Conservation (phyloP, 2,797 vertebrate species). For the Cichlasoma orientale region DNA sequence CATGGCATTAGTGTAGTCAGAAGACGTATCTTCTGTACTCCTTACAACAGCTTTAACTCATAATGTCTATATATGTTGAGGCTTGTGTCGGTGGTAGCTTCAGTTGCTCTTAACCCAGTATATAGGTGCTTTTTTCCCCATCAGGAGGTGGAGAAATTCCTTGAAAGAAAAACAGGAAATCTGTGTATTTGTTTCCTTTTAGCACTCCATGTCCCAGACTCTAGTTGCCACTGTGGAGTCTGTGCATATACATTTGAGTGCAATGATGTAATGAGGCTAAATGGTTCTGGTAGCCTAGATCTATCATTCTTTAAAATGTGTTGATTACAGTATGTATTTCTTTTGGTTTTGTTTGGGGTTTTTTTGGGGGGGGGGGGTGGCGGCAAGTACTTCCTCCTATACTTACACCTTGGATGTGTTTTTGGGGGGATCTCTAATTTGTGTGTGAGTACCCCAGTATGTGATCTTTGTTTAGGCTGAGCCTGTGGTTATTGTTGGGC, state of each 20-base stretch:
- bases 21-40: neutral
- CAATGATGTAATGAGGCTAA: slow-evolving; percentile 2
- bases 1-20: neutral
- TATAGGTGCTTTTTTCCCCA: slow-evolving; percentile 29
- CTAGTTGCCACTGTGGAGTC: slow-evolving; percentile 16
- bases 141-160: slow-evolving; percentile 54
- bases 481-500: slow-evolving; percentile 74
- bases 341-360: too few relatives aligned
- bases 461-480: slow-evolving; percentile 67
- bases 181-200: slow-evolving; percentile 68
- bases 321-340: too few relatives aligned
- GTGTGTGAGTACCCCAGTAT: slow-evolving; percentile 31
- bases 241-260: neutral
- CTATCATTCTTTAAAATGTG: neutral
- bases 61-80: neutral
- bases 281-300: neutral
- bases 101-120: slow-evolving; percentile 36
- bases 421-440: slow-evolving; percentile 20
- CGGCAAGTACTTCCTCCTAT: neutral
- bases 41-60: neutral
- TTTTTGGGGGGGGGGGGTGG: neutral
- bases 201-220: slow-evolving; percentile 65
- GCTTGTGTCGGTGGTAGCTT: slow-evolving; percentile 1
- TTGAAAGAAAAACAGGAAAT: slow-evolving; percentile 72
- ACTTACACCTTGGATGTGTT: slow-evolving; percentile 2